Base-by-base conservation (phyloP, 2,113 vertebrate species). In the Xiphophorus hellerii region DNA sequence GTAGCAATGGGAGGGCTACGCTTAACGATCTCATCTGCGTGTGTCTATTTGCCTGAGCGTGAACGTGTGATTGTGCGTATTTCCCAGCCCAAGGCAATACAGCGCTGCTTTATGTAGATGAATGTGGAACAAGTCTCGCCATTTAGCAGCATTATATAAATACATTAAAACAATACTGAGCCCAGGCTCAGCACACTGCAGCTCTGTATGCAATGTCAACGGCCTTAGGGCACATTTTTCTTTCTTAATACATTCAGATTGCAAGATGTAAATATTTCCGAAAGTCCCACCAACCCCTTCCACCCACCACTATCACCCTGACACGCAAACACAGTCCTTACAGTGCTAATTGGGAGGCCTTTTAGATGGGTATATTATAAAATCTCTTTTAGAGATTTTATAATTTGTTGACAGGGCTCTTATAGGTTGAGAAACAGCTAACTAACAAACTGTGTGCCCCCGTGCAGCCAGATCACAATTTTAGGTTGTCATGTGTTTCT, bases 41-140 rank as follows among this genome's bases (percentile, higher is more conserved):
- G 17, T 73, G 54, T 77, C 31, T 73, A 48, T 51, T 35, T 75
- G 67, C 74, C 65, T 70, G 31, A 79, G 30, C 73, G 51, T 74
- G 73, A 58, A 58, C 8, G 51, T 74, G 66, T 62, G 73, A 48
- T 64, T 81, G 62, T 63, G 58, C 72, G 72, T 81, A 51, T 81
- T 20, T 94, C 90, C 85, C 89, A 86, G 94, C 97, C 95, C 92
- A 80, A 86, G 96, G 97, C 96, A 85, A 92, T 95, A 96, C 94
- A 93, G 90, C 92, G 92, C 93, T 94, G 92, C 94, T 96, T 96
- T 95, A 97, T 96, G 96, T 94, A 98, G 96, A 98, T 97, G 96
- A 96, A 96, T 95, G 94, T 94, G 92, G 93, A 95, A 94, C 96
- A 94, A 95, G 94, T 95, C 90, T 96, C 90, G 92, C 94, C 95